Evolutionary conservation across 1,140 invertebrate species (phyloP).

Genomic region (Zaprionus inermis): DNA sequence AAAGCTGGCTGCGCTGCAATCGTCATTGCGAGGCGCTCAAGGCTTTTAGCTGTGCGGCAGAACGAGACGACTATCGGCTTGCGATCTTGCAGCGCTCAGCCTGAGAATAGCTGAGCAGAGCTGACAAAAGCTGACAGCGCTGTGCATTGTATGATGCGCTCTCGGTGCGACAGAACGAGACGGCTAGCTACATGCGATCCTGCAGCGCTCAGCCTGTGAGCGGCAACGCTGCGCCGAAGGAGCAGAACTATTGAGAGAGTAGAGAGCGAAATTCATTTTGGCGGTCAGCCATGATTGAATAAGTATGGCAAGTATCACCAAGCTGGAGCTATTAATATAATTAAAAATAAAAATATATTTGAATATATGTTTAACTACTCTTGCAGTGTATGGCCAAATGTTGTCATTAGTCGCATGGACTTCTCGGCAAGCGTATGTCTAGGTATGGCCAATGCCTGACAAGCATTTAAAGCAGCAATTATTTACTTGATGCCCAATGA

Average conservation of each 20-base stretch:
- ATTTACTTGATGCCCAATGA: constrained; percentile 79
- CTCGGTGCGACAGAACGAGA: neutral
- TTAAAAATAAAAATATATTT: no score
- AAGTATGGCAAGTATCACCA: no score
- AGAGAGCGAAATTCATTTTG: neutral
- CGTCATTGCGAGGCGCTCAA: neutral
- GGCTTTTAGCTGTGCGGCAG: neutral
- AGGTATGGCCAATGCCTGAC: constrained; percentile 67
- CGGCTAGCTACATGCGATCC: neutral
- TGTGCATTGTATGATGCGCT: no score
- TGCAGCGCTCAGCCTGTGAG: neutral
- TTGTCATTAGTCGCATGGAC: neutral
- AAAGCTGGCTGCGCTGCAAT: neutral
- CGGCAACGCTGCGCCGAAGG: no score
- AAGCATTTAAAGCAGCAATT: constrained; percentile 83
- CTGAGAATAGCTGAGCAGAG: no score
- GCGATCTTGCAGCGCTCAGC: no score
- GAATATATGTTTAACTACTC: no score
- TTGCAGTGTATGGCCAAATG: constrained; percentile 3
- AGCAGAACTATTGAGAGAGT: no score
- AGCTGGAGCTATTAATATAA: no score
- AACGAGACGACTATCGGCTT: no score
- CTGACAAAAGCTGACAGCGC: neutral
- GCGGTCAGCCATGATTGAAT: neutral
- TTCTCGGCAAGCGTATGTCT: neutral